phyloP scores from a whole-genome alignment of 2,888 invertebrate genomes.

The Danaus chrysippus region DNA sequence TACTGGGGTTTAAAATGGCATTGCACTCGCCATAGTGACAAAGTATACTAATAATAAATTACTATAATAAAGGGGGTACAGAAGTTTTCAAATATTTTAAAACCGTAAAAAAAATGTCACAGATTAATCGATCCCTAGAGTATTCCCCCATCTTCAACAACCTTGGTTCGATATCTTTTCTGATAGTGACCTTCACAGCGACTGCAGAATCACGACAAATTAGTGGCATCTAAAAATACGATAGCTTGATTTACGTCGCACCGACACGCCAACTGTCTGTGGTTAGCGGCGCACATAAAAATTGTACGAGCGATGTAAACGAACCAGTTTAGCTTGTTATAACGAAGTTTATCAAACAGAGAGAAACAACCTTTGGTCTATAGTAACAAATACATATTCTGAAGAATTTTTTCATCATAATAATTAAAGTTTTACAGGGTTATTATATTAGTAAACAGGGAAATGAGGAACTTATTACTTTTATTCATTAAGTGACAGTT shows the following conservation, averaged over 20 bases:
- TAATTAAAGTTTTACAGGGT: not conserved
- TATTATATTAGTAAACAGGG: not conserved
- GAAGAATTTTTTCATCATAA: not conserved
- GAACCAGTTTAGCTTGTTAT: conserved; percentile 27
- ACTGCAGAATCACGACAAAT: conserved; percentile 53
- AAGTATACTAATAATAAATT: too few species aligned
- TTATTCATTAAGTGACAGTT: too few species aligned
- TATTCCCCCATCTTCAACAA: not conserved
- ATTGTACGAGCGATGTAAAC: conserved; percentile 41
- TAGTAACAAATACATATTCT: not conserved
- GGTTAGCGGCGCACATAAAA: conserved; percentile 44
- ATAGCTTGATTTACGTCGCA: conserved; percentile 49
- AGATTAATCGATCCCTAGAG: not conserved
- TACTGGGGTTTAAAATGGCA: too few species aligned
- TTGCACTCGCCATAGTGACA: too few species aligned
- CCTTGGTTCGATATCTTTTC: conserved; percentile 30
- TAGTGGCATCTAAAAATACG: conserved; percentile 54
- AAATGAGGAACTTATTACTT: too few species aligned
- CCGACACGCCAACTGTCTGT: conserved; percentile 47
- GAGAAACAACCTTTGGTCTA: conserved; percentile 37
- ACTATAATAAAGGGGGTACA: too few species aligned
- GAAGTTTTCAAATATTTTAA: too few species aligned
- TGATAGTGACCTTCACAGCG: conserved; percentile 45
- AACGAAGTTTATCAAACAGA: conserved; percentile 33
- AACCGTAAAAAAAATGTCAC: not conserved